Evolutionary conservation across 2,888 invertebrate species (phyloP).

Genomic region (Antheraea assamensis): DNA sequence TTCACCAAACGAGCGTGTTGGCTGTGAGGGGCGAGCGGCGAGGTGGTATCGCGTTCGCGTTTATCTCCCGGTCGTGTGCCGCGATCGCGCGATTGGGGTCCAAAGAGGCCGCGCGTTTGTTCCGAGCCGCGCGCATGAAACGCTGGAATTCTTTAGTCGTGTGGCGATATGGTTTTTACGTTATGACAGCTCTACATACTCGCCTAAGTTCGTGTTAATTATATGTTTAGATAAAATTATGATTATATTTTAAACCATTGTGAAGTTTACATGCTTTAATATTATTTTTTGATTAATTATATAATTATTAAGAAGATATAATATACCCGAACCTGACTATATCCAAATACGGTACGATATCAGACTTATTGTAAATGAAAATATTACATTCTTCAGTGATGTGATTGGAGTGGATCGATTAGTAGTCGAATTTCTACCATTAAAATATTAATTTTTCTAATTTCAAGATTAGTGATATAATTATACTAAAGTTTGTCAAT

Average conservation of each 20-base stretch:
- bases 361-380: not conserved
- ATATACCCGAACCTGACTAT: not conserved
- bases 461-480: too few species aligned
- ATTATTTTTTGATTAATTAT: not conserved
- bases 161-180: conserved; percentile 17
- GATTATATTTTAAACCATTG: too few species aligned
- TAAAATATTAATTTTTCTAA: too few species aligned
- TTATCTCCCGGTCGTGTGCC: conserved; percentile 47
- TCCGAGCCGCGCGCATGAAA: conserved; percentile 43
- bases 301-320: not conserved
- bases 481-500: too few species aligned
- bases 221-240: not conserved
- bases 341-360: not conserved
- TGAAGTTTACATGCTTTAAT: too few species aligned
- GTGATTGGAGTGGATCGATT: too few species aligned
- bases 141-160: conserved; percentile 24
- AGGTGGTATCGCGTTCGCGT: conserved; percentile 38
- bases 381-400: too few species aligned
- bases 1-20: conserved; percentile 29
- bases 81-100: conserved; percentile 55
- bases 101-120: conserved; percentile 63
- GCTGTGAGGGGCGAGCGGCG: conserved; percentile 37
- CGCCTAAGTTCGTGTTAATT: not conserved
- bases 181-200: conserved; percentile 9
- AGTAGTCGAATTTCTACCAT: too few species aligned